Conservation (phyloP, 2,888 invertebrate genomes). For the Macaria notata region DNA sequence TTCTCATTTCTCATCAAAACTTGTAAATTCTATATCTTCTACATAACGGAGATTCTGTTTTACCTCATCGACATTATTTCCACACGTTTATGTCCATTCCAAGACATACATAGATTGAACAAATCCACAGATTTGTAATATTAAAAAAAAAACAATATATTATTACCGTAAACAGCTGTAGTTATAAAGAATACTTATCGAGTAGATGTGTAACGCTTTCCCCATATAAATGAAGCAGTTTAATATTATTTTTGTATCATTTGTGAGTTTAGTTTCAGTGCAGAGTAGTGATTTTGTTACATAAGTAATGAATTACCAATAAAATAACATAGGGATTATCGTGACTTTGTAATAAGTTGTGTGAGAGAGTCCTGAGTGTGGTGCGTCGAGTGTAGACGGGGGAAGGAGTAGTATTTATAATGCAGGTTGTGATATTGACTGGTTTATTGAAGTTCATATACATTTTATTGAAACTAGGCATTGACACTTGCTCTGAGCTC, state of each 20-base stretch:
- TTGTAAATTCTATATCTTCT: constrained; percentile 49
- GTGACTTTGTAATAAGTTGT: constrained; percentile 68
- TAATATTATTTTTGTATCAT: constrained; percentile 62
- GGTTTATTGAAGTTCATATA: constrained; percentile 33
- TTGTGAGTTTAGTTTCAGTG: constrained; percentile 59
- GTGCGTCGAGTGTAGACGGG: constrained; percentile 36
- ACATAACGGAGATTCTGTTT: constrained; percentile 24
- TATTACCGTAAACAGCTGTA: constrained; percentile 49
- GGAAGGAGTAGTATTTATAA: constrained; percentile 29
- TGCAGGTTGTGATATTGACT: constrained; percentile 53
- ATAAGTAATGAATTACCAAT: constrained; percentile 67
- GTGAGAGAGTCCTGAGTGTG: constrained; percentile 40
- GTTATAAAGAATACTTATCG: constrained; percentile 54
- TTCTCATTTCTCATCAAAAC: constrained; percentile 46
- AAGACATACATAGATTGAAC: constrained; percentile 55
- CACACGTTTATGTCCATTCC: constrained; percentile 59
- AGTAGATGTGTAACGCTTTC: constrained; percentile 63
- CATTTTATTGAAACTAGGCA: constrained; percentile 13
- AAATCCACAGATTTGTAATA: constrained; percentile 58
- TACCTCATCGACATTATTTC: constrained; percentile 30
- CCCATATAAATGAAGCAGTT: constrained; percentile 57
- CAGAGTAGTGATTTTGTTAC: constrained; percentile 51
- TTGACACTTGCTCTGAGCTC: no score
- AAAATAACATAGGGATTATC: constrained; percentile 61
- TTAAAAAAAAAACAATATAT: constrained; percentile 33